Conservation (phyloP, 2,888 invertebrate species). For the Mythimna loreyi region DNA sequence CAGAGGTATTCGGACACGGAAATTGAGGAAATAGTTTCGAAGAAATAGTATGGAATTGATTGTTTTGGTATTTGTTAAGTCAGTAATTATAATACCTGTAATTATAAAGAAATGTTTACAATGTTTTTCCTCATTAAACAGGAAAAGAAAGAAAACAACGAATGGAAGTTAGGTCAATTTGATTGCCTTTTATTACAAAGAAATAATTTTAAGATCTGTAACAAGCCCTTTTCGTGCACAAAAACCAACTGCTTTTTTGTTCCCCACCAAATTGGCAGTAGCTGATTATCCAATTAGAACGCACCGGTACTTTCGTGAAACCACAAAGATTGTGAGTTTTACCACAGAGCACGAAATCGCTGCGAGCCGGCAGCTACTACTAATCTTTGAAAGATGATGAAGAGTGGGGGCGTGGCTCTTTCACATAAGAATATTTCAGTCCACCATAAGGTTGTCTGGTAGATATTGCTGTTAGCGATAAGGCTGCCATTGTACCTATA, state of each 20-base stretch:
- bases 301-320: conserved; percentile 45
- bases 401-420: too few species aligned
- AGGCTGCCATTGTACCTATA: too few species aligned
- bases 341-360: background rate
- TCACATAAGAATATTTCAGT: too few species aligned
- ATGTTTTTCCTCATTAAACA: background rate
- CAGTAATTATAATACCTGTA: conserved; percentile 28
- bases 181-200: conserved; percentile 15
- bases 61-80: conserved; percentile 21
- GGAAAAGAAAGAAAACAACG: conserved; percentile 4
- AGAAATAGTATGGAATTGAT: conserved; percentile 11
- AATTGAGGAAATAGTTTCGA: conserved; percentile 20
- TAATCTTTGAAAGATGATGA: too few species aligned
- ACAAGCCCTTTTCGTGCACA: conserved; percentile 18
- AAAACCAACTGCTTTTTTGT: conserved; percentile 20
- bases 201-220: conserved; percentile 10
- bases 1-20: conserved; percentile 6
- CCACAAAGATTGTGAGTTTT: conserved; percentile 49
- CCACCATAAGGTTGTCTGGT: too few species aligned
- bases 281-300: conserved; percentile 54
- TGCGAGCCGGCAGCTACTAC: background rate
- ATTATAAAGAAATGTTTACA: conserved; percentile 20
- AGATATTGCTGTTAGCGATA: too few species aligned
- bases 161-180: conserved; percentile 21
- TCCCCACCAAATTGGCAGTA: conserved; percentile 38